Conservation (phyloP, 1,140 invertebrate genomes). For the Pogonus chalceus region DNA sequence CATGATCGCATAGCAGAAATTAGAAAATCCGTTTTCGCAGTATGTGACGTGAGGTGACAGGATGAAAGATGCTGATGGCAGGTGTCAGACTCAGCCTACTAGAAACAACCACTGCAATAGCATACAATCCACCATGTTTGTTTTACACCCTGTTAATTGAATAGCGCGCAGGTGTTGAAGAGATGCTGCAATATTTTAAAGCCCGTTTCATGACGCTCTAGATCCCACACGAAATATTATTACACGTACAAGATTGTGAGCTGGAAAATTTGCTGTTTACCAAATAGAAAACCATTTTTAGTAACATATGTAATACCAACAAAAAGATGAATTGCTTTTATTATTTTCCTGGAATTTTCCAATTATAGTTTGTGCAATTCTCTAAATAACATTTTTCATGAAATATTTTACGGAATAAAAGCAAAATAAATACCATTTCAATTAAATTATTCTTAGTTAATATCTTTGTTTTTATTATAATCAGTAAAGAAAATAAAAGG, state of each 20-base stretch:
- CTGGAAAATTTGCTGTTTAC: background rate
- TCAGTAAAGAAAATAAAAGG: no score
- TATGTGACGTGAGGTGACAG: background rate
- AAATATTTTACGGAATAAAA: no score
- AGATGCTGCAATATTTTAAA: background rate
- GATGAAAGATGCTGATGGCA: background rate
- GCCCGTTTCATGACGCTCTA: background rate
- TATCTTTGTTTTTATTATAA: no score
- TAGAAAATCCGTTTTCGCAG: background rate
- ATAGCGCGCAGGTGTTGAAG: background rate
- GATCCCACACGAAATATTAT: background rate
- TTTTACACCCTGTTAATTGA: slow-evolving; percentile 5
- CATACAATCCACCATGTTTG: background rate
- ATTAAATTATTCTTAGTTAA: no score
- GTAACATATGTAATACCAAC: no score
- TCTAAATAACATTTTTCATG: no score
- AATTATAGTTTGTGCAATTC: no score
- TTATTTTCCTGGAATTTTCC: no score
- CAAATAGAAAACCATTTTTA: no score
- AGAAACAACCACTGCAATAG: background rate
- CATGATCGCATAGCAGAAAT: background rate
- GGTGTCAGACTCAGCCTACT: background rate
- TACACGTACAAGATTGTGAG: background rate
- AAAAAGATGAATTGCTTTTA: no score
- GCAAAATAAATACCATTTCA: no score